phyloP scores from a whole-genome alignment of 2,113 vertebrate species.

The Ciconia maguari region DNA sequence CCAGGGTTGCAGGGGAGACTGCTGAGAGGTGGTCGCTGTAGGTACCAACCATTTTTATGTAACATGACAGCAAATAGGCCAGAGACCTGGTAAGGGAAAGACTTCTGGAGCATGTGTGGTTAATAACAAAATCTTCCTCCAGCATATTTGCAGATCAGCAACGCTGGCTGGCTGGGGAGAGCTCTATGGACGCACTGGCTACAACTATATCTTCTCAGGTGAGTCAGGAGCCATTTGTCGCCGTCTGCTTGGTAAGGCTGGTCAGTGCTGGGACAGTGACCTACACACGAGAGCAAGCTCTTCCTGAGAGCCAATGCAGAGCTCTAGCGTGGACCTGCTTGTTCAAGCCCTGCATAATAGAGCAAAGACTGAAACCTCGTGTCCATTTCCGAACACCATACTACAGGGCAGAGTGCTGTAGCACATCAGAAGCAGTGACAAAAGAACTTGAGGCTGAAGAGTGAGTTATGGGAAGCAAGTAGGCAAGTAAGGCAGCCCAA shows the following conservation, averaged over 20 bases:
- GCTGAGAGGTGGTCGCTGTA: neutral
- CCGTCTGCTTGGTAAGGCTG: neutral
- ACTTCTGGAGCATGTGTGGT: neutral
- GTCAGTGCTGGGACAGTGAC: neutral
- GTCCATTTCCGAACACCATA: neutral
- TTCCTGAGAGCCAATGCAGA: neutral
- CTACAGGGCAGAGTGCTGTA: neutral
- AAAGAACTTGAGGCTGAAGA: neutral
- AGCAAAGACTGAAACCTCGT: neutral
- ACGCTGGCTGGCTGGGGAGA: constrained; percentile 98
- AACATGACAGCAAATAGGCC: neutral
- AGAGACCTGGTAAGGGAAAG: neutral
- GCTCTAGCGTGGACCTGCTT: neutral
- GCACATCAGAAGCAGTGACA: neutral
- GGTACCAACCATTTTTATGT: neutral
- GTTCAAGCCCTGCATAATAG: neutral
- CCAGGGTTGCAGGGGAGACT: neutral
- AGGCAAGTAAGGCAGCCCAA: neutral
- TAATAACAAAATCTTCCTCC: constrained; percentile 31
- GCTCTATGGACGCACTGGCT: constrained; percentile 94
- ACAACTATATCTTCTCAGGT: constrained; percentile 99
- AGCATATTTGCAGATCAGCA: constrained; percentile 97
- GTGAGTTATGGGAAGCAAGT: neutral
- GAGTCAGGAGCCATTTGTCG: neutral
- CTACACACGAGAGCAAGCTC: neutral